phyloP scores from a whole-genome alignment of 2,797 vertebrate species.

The Loriculus beryllinus region DNA sequence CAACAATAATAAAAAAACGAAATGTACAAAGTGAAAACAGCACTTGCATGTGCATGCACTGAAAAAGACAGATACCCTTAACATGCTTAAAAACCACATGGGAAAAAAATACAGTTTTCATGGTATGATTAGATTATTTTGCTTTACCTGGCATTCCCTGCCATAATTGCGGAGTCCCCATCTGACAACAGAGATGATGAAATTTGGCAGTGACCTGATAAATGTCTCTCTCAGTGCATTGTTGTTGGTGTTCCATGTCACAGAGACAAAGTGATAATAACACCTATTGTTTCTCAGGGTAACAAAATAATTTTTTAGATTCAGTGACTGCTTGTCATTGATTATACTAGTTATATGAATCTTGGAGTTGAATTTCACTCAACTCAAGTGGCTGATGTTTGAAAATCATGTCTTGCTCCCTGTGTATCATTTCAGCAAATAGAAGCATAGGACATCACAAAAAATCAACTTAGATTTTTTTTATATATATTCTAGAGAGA shows the following conservation, averaged over 20 bases:
- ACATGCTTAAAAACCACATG: background rate
- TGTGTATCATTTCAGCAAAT: background rate
- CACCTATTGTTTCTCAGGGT: background rate
- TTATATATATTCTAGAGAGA: background rate
- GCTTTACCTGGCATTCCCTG: background rate
- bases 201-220: background rate
- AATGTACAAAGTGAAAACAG: background rate
- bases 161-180: background rate
- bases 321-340: background rate
- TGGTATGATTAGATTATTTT: background rate
- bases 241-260: background rate
- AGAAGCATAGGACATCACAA: background rate
- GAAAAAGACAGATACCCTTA: constrained; percentile 11
- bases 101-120: background rate
- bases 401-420: background rate
- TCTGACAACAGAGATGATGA: background rate
- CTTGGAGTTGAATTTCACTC: background rate
- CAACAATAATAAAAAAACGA: background rate
- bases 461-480: background rate
- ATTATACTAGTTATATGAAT: background rate
- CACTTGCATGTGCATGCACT: background rate
- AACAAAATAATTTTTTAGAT: background rate
- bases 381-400: background rate
- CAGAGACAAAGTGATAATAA: background rate
- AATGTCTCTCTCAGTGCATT: background rate